phyloP scores from a whole-genome alignment of 2,113 vertebrate genomes.

The Neotragus moschatus region DNA sequence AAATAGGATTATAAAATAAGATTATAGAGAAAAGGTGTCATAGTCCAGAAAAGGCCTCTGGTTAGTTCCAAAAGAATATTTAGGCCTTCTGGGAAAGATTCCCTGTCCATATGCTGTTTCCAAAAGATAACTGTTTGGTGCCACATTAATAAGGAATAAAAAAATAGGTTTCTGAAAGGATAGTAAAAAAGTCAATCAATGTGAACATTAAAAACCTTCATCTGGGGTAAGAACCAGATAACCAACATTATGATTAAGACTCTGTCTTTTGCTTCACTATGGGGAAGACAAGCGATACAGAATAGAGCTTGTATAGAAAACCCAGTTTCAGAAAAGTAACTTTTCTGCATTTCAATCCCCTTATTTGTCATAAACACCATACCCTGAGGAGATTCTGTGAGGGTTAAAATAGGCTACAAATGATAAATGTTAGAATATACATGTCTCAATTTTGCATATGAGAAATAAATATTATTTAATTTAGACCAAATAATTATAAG shows the following conservation, averaged over 20 bases:
- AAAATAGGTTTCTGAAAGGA: neutral
- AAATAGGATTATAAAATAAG: neutral
- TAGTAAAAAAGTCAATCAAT: neutral
- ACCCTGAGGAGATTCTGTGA: neutral
- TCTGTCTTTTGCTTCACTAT: neutral
- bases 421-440: neutral
- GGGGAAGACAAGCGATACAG: neutral
- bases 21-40: neutral
- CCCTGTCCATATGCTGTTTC: neutral
- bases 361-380: neutral
- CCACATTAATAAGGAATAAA: neutral
- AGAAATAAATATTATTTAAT: neutral
- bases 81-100: neutral
- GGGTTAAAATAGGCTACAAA: neutral
- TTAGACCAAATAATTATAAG: neutral
- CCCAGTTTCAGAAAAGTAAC: neutral
- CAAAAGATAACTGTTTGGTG: neutral
- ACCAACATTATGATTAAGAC: neutral
- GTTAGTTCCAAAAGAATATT: neutral
- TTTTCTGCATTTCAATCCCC: neutral
- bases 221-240: neutral
- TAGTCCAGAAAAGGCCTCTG: neutral
- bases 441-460: neutral
- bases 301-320: neutral
- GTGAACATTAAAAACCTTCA: neutral